Conservation (phyloP, 1,140 invertebrate species). For the Drosophila baimaii region DNA sequence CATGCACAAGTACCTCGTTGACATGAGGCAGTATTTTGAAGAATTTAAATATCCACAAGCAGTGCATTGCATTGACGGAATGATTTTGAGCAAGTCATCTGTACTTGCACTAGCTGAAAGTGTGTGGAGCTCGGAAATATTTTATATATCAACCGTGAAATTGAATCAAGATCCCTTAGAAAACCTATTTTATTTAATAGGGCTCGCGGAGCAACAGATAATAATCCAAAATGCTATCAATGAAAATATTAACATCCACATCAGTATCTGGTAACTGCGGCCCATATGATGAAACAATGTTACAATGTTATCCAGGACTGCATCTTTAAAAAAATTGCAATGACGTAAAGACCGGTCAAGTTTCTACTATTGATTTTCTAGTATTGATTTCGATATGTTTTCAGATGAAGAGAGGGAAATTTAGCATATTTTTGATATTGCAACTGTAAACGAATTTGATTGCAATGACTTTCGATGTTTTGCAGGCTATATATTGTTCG, state of each 20-base stretch:
- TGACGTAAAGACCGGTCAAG: background rate
- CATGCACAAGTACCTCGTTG: background rate
- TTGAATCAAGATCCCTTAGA: background rate
- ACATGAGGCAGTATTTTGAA: background rate
- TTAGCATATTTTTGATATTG: no score
- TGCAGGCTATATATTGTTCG: no score
- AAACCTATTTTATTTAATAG: background rate
- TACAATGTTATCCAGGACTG: background rate
- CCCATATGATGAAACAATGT: background rate
- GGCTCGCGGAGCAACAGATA: background rate
- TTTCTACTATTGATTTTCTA: no score
- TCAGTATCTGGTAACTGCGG: background rate
- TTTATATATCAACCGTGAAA: background rate
- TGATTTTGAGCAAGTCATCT: no score
- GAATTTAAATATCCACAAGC: background rate
- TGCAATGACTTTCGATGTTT: background rate
- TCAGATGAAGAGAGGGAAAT: no score
- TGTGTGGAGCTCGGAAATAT: no score
- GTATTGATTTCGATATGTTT: no score
- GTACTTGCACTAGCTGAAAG: no score
- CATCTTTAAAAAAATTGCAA: background rate
- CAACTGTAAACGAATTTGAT: background rate
- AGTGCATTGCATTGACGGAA: no score
- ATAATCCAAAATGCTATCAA: background rate
- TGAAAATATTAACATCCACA: slow-evolving; percentile 1